These are phyloP conservation scores for Cliona cf. orientalis DNA, from an alignment of 37 sponge, comb jelly and placozoan species.

Conservation along the genomic window DNA sequence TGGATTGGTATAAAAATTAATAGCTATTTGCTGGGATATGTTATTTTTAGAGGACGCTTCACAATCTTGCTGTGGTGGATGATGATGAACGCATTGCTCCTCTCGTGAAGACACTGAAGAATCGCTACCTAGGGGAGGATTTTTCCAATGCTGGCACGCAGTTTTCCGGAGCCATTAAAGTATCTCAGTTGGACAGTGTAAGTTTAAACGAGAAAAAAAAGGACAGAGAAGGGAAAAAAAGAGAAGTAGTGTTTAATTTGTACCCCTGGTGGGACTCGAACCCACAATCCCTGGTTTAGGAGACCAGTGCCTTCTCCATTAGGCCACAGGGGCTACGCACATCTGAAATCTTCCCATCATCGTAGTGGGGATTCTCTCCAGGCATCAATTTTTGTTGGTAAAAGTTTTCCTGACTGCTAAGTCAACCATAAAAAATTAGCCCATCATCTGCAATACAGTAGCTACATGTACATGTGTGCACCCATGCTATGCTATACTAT, in stretches of 20 bases:
- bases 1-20: too few species aligned
- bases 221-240: too few species aligned
- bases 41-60: slow-evolving; percentile 54
- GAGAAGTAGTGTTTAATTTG: neutral
- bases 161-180: slow-evolving; percentile 34
- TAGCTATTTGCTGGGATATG: too few species aligned
- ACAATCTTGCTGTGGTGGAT: slow-evolving; percentile 72
- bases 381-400: too few species aligned
- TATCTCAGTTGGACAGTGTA: slow-evolving; percentile 53
- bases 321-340: too few species aligned
- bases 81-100: slow-evolving; percentile 84
- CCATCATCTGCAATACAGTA: neutral
- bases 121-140: slow-evolving; percentile 65
- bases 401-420: too few species aligned
- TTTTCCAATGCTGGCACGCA: slow-evolving; percentile 42
- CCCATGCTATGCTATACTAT: too few species aligned
- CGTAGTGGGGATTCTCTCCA: too few species aligned
- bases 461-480: neutral
- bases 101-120: slow-evolving; percentile 61
- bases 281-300: neutral
- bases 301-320: neutral
- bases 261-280: neutral
- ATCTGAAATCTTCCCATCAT: too few species aligned
- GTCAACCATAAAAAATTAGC: too few species aligned
- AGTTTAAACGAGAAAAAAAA: too few species aligned